Base-by-base conservation (phyloP, 2,888 invertebrate genomes). In the Limnephilus auricula region DNA sequence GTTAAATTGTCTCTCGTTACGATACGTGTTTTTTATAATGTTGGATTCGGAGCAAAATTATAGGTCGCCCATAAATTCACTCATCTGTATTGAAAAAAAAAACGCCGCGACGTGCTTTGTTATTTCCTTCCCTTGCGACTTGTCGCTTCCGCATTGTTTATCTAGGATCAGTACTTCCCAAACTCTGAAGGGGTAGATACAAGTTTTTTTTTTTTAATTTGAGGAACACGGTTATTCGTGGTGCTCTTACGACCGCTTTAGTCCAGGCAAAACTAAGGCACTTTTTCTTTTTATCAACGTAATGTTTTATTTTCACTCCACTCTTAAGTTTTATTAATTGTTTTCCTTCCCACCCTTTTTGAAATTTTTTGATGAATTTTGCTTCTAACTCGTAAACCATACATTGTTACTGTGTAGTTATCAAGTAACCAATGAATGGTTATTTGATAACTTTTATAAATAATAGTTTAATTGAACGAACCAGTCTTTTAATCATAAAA, bases 81-180 rank as follows among this genome's bases (percentile, higher is more conserved):
- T 65, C 65, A 65, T 65, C 25, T 65, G 65, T 65, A 65, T 65
- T 65, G 65, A 65, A 25, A 65, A 50, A 40, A 50, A 50, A 65
- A 30, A 40, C 30, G 84, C 45, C 85, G 12, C 40, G 65, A 65
- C 65, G 10, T 87, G n/a, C 45, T 85, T 34, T 30, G 37, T 85
- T 40, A 34, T 32, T 87, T 87, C 87, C 87, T 87, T 87, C 65
- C 87, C 32, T 87, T 65, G 50, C 10, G 65, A 30, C 65, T 87
- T 87, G 65, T 87, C 87, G 50, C 87, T 37, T 80, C 34, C 34
- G 34, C 32, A 34, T 32, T 25, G 31, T 32, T 32, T 25, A 32
- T 82, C 34, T 82, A 82, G 82, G 82, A 82, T 82, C 25, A 82
- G 25, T 9, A 32, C 9, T 15, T 85, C 84, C n/a, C 37, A 18